Base-by-base conservation (phyloP, 2,888 invertebrate species). In the Branchinecta sandiegonensis region DNA sequence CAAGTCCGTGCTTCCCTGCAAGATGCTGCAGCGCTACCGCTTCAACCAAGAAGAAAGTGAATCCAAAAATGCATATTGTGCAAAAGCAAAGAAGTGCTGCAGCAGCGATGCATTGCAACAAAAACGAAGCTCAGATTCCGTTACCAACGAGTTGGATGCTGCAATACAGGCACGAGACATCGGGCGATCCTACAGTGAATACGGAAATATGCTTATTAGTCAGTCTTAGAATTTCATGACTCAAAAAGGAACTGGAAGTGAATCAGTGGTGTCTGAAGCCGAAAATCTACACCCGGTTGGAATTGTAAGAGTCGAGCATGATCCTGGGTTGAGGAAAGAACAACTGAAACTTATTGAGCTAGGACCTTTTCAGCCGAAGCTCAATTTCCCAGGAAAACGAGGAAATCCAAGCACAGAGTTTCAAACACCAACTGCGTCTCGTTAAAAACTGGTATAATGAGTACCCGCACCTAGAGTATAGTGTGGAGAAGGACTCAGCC, bases 251-350 rank as follows among this genome's bases (percentile, higher is more conserved):
- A 2, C 37, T 2, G 37, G 37, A 37, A 37, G 6, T 37, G 37
- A 37, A 56, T 56, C 56, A 8, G 56, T 56, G n/a, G 56, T 0
- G 14, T 56, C 5, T n/a, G 56, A 56, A 8, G 56, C 5, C 56
- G 50, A 50, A 50, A 50, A 13, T 50, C 50, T 50, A 50, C 50
- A 50, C n/a, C 50, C 2, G 50, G 50, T 50, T 13, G 50, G 50
- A 50, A 50, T 50, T 50, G 50, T 50, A 23, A 50, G 50, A 50
- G 66, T 66, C 37, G 66, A 66, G n/a, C 66, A 66, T 47, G 47
- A 66, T 37, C 66, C 66, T 66, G 66, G 65, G 66, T 66, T 46
- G 66, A 46, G 66, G 17, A 46, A 46, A 46, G 47, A 46, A 66
- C n/a, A 66, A 66, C 46, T 46, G 11, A 37, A 65, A 23, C 46